Base-by-base conservation (phyloP, 1,140 invertebrate genomes). In the Camponotus floridanus region DNA sequence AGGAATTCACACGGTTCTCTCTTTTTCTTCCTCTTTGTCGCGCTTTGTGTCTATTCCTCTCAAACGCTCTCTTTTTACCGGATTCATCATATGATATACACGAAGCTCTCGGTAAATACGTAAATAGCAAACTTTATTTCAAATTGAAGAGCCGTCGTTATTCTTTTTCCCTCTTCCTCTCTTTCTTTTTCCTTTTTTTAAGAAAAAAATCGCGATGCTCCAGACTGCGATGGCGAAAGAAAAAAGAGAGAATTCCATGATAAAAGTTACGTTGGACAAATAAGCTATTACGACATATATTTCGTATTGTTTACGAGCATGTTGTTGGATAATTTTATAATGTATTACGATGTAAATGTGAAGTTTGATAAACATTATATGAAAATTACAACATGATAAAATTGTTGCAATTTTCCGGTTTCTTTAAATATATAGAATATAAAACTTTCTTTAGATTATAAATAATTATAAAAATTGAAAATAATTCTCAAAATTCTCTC, bases 1-100 rank as follows among this genome's bases (percentile, higher is more conserved):
- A 93, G 90, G 88, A 90, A 93, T 92, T 93, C 87, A 90, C 84
- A 79, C 62, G 36, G 15, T 45, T n/a, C 36, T 26, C 21, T 48
- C 7, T 42, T 9, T 42, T 9, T 8, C 9, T 45, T 4, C 67
- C 76, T 59, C 4, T 65, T 31, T 11, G 8, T 80, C 31, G 8
- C 31, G 5, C 31, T 85, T 55, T 55, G 36, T 42, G 36, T 84
- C 31, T 11, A 45, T 51, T 84, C 31, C 21, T 55, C 15, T 68
- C 45, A 26, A 55, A 80, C 26, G 45, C 64, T 57, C 21, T 68
- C 45, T 45, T 62, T 62, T 74, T 57, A 73, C 11, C 39, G 39
- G 55, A 21, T 15, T 78, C 6, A 21, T 84, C 39, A 59, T n/a
- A 26, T 15, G 7, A 21, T 9, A 8, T 62, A 18, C 26, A 57